Evolutionary conservation across 2,113 vertebrate genomes (phyloP).

Genomic region (Lepisosteus osseus): DNA sequence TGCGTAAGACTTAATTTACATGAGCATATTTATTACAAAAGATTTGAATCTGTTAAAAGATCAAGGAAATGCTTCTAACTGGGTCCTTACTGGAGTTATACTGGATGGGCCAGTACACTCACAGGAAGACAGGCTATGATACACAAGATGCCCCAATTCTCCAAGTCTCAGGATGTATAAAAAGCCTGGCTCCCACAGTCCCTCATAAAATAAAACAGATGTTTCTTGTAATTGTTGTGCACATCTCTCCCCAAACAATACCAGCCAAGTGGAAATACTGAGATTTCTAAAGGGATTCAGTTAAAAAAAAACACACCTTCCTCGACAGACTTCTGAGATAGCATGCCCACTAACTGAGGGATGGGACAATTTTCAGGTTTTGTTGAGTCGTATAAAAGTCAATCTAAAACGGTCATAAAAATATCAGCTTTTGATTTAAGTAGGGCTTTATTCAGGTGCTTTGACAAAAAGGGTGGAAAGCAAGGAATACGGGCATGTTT

Average conservation of each 20-base stretch:
- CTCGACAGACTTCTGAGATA: background rate
- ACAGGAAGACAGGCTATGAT: background rate
- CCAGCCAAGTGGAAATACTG: background rate
- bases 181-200: background rate
- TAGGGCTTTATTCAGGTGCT: no score
- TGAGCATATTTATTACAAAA: no score
- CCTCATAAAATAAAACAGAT: background rate
- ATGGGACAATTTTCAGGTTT: background rate
- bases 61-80: background rate
- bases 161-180: background rate
- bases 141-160: background rate
- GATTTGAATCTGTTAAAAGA: no score
- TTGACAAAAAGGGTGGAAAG: no score
- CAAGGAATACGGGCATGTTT: no score
- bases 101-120: no score
- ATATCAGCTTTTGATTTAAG: no score
- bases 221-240: slow-evolving; percentile 11
- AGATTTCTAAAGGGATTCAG: background rate
- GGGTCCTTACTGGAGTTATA: background rate
- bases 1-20: no score
- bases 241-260: background rate
- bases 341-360: background rate
- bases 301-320: no score
- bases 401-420: background rate
- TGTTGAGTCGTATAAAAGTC: background rate